phyloP scores from a whole-genome alignment of 35 echinoderm and acorn worm species.

The Apostichopus californicus region DNA sequence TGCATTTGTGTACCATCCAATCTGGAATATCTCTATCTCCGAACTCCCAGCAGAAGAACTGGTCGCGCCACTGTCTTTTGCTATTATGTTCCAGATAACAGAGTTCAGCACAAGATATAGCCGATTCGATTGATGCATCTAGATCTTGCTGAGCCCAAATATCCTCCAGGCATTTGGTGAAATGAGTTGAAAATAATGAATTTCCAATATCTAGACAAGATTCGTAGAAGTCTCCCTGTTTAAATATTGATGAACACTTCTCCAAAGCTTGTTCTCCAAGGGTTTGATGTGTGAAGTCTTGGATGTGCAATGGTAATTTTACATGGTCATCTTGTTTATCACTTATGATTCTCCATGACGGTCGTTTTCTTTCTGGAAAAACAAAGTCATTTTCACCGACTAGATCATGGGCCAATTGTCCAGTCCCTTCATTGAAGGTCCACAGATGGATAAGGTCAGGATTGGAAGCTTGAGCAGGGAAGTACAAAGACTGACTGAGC shows the following conservation, averaged over 20 bases:
- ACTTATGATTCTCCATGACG: slow-evolving; percentile 66
- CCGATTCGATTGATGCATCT: slow-evolving; percentile 71
- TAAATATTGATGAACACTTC: slow-evolving; percentile 63
- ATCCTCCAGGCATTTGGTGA: slow-evolving; percentile 76
- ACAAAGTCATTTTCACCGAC: slow-evolving; percentile 38
- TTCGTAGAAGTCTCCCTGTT: slow-evolving; percentile 54
- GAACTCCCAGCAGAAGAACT: slow-evolving; percentile 65
- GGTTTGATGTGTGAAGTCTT: slow-evolving; percentile 50
- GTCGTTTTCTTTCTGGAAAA: slow-evolving; percentile 46
- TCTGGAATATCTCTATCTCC: slow-evolving; percentile 64
- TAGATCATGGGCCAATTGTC: slow-evolving; percentile 49
- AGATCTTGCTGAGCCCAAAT: slow-evolving; percentile 71
- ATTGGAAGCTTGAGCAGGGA: slow-evolving; percentile 47
- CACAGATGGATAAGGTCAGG: slow-evolving; percentile 70
- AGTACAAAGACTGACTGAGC: slow-evolving; percentile 56
- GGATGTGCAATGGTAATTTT: slow-evolving; percentile 52
- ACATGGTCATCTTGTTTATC: slow-evolving; percentile 18
- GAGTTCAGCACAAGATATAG: slow-evolving; percentile 67
- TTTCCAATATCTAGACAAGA: slow-evolving; percentile 52
- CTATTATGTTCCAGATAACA: slow-evolving; percentile 48
- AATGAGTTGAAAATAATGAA: slow-evolving; percentile 56
- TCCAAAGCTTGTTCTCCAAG: slow-evolving; percentile 48
- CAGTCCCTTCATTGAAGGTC: slow-evolving; percentile 80
- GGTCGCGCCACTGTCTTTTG: slow-evolving; percentile 59
- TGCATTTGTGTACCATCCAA: slow-evolving; percentile 73